phyloP scores from a whole-genome alignment of 2,888 invertebrate genomes.

The Tigriopus californicus region DNA sequence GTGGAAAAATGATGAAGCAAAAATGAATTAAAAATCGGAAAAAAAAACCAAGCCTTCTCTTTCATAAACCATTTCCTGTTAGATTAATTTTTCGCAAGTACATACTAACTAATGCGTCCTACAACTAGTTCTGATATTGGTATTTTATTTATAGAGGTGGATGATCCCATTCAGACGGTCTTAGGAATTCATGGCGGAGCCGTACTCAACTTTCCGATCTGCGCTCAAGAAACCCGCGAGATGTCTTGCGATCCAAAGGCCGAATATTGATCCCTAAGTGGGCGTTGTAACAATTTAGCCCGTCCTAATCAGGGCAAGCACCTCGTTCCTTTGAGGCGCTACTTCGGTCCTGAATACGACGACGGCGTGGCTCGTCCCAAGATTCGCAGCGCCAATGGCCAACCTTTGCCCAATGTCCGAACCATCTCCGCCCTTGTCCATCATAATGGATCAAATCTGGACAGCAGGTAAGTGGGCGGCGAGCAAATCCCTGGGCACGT shows the following conservation, averaged over 20 bases:
- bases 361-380: background rate
- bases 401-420: constrained; percentile 7
- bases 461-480: too few species aligned
- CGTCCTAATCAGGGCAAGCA: background rate
- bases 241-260: background rate
- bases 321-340: background rate
- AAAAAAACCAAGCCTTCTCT: too few species aligned
- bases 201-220: background rate
- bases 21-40: too few species aligned
- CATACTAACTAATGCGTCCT: background rate
- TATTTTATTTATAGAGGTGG: background rate
- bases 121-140: background rate
- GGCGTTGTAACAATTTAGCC: background rate
- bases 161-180: background rate
- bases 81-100: too few species aligned
- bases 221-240: background rate
- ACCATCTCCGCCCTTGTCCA: constrained; percentile 6
- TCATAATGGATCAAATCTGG: background rate
- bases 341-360: background rate
- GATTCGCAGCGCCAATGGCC: background rate
- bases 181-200: background rate
- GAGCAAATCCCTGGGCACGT: too few species aligned
- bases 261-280: background rate
- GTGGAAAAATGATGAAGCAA: too few species aligned
- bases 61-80: too few species aligned